phyloP scores from a whole-genome alignment of 2,797 vertebrate genomes.

The Poecile montanus region DNA sequence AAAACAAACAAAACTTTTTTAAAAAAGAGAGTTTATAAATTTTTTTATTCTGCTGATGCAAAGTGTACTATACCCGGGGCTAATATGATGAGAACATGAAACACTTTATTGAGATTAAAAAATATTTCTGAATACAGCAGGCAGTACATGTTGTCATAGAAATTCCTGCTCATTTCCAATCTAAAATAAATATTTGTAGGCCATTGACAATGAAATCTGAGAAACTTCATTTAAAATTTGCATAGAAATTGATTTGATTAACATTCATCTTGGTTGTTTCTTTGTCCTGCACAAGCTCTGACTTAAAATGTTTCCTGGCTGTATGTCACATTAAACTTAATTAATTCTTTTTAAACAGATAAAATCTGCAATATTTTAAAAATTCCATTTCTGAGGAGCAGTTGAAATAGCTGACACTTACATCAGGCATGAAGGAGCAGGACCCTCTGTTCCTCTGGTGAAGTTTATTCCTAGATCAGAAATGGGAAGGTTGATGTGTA shows the following conservation, averaged over 20 bases:
- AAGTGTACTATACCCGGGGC: neutral
- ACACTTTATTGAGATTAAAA: neutral
- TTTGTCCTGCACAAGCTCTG: neutral
- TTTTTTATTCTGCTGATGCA: neutral
- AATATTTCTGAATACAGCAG: neutral
- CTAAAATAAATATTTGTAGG: neutral
- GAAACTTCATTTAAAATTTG: neutral
- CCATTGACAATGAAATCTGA: neutral
- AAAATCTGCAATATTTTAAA: neutral
- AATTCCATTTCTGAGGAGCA: neutral
- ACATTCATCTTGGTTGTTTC: neutral
- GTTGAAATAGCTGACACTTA: neutral
- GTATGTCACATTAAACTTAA: neutral
- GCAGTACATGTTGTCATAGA: neutral
- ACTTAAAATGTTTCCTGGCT: neutral
- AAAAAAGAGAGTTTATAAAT: neutral
- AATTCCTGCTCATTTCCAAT: neutral
- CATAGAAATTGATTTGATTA: neutral
- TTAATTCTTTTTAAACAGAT: neutral
- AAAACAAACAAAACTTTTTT: neutral
- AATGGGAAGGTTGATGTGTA: neutral
- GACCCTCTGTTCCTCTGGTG: neutral
- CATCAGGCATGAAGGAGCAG: neutral
- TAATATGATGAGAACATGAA: neutral
- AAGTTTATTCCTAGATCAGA: neutral